phyloP scores from a whole-genome alignment of 2,113 vertebrate genomes.

The Serinus canaria region DNA sequence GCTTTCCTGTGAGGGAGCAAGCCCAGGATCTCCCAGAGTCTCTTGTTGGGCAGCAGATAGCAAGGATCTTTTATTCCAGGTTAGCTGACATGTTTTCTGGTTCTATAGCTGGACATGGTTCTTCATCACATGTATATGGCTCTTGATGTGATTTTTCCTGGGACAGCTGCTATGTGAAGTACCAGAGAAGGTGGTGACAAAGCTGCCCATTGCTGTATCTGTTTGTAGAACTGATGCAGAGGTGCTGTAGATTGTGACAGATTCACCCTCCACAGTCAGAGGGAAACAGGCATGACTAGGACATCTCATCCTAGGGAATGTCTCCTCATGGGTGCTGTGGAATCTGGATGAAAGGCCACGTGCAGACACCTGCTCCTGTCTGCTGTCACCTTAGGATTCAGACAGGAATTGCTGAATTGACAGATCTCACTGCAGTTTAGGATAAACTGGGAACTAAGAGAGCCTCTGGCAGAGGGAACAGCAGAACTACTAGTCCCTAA shows the following conservation, averaged over 20 bases:
- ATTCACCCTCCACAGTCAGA: not conserved
- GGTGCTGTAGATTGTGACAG: not conserved
- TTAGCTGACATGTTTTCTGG: not conserved
- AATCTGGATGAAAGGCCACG: fast-evolving
- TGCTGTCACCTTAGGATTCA: not conserved
- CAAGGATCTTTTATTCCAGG: not conserved
- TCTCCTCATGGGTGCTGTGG: not conserved
- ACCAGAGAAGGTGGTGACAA: not conserved
- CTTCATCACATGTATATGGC: fast-evolving
- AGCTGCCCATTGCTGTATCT: not conserved
- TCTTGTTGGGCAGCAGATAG: not conserved
- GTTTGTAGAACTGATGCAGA: not conserved
- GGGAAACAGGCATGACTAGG: not conserved
- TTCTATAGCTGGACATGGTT: not conserved
- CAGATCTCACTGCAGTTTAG: not conserved
- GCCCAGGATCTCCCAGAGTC: not conserved
- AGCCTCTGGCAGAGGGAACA: not conserved
- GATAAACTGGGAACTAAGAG: not conserved
- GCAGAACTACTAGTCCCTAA: not conserved
- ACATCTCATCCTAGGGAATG: not conserved
- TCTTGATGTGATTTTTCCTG: not conserved
- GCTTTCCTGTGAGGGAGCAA: not conserved
- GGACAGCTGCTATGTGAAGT: not conserved
- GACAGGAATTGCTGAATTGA: not conserved
- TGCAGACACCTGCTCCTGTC: not conserved